Percentiles rank a stretch among this genome's conserved stretches.
Conservation (phyloP, 2,113 vertebrate genomes). For the Camelus dromedarius region DNA sequence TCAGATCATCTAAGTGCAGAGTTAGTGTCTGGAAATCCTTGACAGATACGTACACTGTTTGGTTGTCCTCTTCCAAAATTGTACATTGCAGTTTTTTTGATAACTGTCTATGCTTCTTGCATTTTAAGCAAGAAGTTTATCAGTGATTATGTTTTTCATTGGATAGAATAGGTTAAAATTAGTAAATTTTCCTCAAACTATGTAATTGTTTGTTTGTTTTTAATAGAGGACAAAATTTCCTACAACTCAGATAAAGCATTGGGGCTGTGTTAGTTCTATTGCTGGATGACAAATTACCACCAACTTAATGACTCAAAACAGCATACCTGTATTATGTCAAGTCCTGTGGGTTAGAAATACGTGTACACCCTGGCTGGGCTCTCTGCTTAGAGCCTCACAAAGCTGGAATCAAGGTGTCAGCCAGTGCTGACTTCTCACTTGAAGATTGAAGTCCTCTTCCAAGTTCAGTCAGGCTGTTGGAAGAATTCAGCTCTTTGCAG, state of each 20-base stretch:
- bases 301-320: background rate
- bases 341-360: background rate
- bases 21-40: background rate
- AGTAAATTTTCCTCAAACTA: background rate
- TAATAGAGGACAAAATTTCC: background rate
- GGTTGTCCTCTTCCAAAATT: background rate
- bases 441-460: background rate
- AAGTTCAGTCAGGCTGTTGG: background rate
- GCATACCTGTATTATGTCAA: background rate
- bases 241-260: background rate
- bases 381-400: background rate
- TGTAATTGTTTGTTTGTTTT: background rate
- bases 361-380: background rate
- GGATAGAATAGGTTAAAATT: background rate
- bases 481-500: background rate
- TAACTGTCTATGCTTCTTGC: background rate
- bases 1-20: background rate
- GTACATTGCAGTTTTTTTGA: background rate
- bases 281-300: conserved; percentile 4
- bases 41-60: background rate
- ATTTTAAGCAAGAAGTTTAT: conserved; percentile 23
- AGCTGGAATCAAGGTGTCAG: background rate
- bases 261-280: background rate
- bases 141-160: background rate
- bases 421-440: background rate